Conservation (phyloP, 2,113 vertebrate genomes). For the Clarias macrocephalus region DNA sequence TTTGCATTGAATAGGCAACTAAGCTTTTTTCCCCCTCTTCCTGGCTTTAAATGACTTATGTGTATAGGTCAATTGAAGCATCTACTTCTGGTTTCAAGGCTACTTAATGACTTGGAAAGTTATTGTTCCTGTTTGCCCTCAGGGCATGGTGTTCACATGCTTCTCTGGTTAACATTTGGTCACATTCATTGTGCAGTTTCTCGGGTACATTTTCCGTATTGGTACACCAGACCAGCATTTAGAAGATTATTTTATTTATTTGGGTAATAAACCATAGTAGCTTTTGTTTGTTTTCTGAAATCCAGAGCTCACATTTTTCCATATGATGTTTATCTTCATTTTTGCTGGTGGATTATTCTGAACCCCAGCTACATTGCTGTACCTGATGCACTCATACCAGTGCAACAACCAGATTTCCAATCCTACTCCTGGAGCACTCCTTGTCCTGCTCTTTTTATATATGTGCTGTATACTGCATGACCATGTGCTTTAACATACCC, state of each 20-base stretch:
- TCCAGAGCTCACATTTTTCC: not conserved
- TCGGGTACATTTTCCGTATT: too few species aligned
- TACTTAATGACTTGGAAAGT: not conserved
- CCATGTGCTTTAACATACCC: too few species aligned
- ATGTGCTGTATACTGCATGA: too few species aligned
- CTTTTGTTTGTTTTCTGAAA: too few species aligned
- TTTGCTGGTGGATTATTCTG: not conserved
- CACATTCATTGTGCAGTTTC: not conserved
- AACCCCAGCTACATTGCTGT: not conserved
- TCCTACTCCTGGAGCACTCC: too few species aligned
- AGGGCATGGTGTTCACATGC: not conserved
- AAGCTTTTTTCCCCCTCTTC: not conserved
- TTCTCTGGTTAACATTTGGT: not conserved
- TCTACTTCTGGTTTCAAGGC: not conserved
- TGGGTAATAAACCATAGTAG: too few species aligned
- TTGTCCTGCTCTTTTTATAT: too few species aligned
- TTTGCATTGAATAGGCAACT: not conserved
- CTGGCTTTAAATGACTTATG: not conserved
- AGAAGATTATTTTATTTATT: too few species aligned
- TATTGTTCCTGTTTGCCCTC: not conserved
- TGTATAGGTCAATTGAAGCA: not conserved
- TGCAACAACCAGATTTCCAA: too few species aligned
- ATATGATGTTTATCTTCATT: not conserved
- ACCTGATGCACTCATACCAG: not conserved
- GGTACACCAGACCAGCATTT: not conserved